A percentile compares a stretch with the other conserved stretches of the same genome.
phyloP scores from a whole-genome alignment of 1,140 invertebrate genomes.

The Vanessa atalanta region DNA sequence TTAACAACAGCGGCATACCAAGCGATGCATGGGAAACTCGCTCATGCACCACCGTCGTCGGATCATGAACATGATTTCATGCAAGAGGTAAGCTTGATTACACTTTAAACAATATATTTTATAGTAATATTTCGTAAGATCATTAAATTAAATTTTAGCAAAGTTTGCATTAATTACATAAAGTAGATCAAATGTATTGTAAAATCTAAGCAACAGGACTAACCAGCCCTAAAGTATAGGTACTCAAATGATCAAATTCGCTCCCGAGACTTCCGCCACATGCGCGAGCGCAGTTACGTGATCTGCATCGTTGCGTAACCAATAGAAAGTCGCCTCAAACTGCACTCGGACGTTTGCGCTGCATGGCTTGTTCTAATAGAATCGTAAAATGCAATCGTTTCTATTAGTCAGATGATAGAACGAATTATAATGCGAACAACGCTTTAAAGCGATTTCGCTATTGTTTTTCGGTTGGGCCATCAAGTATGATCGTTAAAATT shows the following conservation, averaged over 20 bases:
- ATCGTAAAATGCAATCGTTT: conserved; percentile 61
- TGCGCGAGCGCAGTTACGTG: conserved; percentile 75
- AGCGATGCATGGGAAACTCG: conserved; percentile 89
- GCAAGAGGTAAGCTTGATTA: conserved; percentile 84
- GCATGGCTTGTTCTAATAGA: conserved; percentile 65
- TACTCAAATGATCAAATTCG: conserved; percentile 64
- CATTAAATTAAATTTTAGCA: not conserved
- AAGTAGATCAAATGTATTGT: conserved; percentile 10
- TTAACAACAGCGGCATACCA: conserved; percentile 96
- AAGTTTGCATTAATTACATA: not conserved
- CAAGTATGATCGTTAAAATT: conserved; percentile 11
- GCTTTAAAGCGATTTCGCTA: conserved; percentile 14
- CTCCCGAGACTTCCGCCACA: conserved; percentile 74
- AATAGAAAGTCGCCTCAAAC: conserved; percentile 76
- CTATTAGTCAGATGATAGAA: conserved; percentile 48
- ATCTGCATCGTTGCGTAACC: conserved; percentile 76
- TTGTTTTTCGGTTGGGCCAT: conserved; percentile 28
- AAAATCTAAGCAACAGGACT: conserved; percentile 13
- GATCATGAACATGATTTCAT: conserved; percentile 86
- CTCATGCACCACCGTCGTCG: conserved; percentile 77
- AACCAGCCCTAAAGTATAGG: conserved; percentile 40
- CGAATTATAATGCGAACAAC: conserved; percentile 41
- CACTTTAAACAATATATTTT: not conserved
- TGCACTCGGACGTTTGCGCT: conserved; percentile 68
- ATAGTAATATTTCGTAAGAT: not conserved